phyloP scores from a whole-genome alignment of 2,888 invertebrate genomes.

The Clistopyga incitator region DNA sequence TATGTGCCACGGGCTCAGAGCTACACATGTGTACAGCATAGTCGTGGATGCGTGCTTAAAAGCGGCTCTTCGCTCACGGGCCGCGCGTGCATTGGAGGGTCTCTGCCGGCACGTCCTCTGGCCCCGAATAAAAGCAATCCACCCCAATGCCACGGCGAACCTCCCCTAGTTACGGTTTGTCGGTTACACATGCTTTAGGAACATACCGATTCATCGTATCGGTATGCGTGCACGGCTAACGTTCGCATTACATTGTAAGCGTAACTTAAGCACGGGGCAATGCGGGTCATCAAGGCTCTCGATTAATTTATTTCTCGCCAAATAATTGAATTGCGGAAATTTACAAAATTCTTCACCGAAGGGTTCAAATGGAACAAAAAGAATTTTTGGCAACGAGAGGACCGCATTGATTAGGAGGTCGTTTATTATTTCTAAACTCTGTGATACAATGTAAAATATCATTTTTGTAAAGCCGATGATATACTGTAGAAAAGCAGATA shows the following conservation, averaged over 20 bases:
- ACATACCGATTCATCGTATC: constrained; percentile 62
- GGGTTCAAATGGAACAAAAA: too few relatives aligned
- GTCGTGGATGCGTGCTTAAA: neutral
- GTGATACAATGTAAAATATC: too few relatives aligned
- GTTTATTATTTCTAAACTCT: too few relatives aligned
- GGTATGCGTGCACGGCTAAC: constrained; percentile 40
- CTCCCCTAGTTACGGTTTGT: constrained; percentile 68
- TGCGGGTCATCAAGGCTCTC: constrained; percentile 1
- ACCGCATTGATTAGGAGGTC: too few relatives aligned
- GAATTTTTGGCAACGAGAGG: too few relatives aligned
- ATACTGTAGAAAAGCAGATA: too few relatives aligned
- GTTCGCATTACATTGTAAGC: constrained; percentile 40
- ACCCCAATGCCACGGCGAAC: constrained; percentile 42
- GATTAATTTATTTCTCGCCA: neutral
- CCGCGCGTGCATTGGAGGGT: neutral
- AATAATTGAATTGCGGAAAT: too few relatives aligned
- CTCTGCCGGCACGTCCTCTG: neutral
- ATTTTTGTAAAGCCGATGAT: too few relatives aligned
- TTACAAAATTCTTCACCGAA: too few relatives aligned
- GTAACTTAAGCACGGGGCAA: neutral
- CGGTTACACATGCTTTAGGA: constrained; percentile 63
- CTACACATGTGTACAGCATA: neutral
- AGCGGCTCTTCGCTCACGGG: neutral
- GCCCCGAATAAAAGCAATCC: constrained; percentile 48
- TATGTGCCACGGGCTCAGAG: constrained; percentile 5